Evolutionary conservation across 2,113 vertebrate species (phyloP).

Genomic region (Morone saxatilis): DNA sequence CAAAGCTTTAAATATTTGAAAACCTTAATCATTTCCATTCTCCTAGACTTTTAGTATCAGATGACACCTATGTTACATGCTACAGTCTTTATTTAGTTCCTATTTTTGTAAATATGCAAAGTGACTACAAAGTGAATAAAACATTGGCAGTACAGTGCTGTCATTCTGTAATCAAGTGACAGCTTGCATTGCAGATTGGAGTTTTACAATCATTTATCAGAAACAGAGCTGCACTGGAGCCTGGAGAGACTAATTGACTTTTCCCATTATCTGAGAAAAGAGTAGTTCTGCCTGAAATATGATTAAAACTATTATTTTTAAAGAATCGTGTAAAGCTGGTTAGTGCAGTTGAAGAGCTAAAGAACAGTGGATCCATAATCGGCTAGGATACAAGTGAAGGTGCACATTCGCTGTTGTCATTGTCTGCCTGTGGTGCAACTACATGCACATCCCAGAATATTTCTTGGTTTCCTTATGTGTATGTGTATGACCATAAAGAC

Average conservation of each 20-base stretch:
- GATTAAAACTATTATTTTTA: too few relatives aligned
- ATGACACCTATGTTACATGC: too few relatives aligned
- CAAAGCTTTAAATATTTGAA: background rate
- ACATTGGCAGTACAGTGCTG: background rate
- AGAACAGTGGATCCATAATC: too few relatives aligned
- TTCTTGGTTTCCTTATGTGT: too few relatives aligned
- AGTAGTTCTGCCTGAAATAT: background rate
- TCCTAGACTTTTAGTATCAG: background rate
- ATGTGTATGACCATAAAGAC: too few relatives aligned
- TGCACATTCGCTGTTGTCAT: too few relatives aligned
- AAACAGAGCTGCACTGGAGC: background rate
- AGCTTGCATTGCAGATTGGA: background rate
- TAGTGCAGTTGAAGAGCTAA: background rate
- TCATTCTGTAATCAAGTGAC: background rate
- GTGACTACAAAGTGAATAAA: background rate
- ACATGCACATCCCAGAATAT: too few relatives aligned
- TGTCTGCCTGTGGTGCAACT: too few relatives aligned
- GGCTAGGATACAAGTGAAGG: too few relatives aligned
- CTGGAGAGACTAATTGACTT: background rate
- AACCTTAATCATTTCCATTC: background rate
- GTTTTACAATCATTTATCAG: background rate
- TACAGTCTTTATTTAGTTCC: too few relatives aligned
- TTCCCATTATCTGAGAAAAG: background rate
- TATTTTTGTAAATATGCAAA: background rate
- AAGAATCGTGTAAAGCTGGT: too few relatives aligned